Evolutionary conservation across 2,113 vertebrate genomes (phyloP).

Genomic region (Vireo altiloquus): DNA sequence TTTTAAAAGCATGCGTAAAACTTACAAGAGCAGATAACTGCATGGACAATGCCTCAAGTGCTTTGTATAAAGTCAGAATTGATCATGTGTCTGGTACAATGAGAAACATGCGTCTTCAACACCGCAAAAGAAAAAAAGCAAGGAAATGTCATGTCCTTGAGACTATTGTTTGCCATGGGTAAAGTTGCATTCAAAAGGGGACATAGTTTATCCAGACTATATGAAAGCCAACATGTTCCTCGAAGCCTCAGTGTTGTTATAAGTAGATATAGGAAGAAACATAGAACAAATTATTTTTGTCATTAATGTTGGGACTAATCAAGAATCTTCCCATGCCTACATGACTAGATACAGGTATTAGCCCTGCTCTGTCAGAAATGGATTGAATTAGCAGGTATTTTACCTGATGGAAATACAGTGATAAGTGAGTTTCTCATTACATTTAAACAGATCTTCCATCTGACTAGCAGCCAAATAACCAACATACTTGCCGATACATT

Average conservation of each 20-base stretch:
- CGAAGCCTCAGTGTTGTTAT: constrained; percentile 71
- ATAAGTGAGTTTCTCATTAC: constrained; percentile 77
- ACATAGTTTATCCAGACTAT: constrained; percentile 58
- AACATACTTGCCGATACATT: constrained; percentile 25
- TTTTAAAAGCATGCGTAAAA: constrained; percentile 80
- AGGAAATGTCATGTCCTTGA: constrained; percentile 73
- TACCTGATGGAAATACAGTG: constrained; percentile 77
- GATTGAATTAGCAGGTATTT: constrained; percentile 71
- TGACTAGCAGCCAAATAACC: constrained; percentile 72
- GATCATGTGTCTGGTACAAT: constrained; percentile 74
- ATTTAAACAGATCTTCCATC: constrained; percentile 62
- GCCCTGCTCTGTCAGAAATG: constrained; percentile 75
- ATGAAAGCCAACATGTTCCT: constrained; percentile 79
- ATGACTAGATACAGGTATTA: constrained; percentile 73
- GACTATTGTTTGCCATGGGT: constrained; percentile 60
- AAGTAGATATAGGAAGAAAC: constrained; percentile 77
- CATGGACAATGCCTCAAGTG: constrained; percentile 79
- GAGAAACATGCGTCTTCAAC: constrained; percentile 82
- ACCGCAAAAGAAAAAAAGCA: constrained; percentile 72
- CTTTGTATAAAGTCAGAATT: constrained; percentile 61
- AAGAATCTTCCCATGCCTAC: constrained; percentile 73
- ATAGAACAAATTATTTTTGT: constrained; percentile 16
- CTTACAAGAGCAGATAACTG: constrained; percentile 76
- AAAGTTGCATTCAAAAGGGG: constrained; percentile 61
- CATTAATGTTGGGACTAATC: background rate